These are phyloP conservation scores for Habropoda laboriosa DNA, from an alignment of 1,140 invertebrate species.

Conservation along the genomic window DNA sequence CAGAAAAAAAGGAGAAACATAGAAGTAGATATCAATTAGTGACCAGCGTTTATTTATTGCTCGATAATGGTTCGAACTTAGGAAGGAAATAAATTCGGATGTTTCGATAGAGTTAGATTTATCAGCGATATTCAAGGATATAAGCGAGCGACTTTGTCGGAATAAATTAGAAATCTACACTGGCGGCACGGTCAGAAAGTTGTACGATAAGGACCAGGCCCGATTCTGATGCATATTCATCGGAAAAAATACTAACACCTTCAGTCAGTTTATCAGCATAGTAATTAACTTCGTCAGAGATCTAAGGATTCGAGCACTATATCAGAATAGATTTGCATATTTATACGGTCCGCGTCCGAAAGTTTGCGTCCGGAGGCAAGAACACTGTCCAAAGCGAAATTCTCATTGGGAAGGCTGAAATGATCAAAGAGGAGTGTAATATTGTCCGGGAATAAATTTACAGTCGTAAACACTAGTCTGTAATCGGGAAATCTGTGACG, in stretches of 20 bases:
- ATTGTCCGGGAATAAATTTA: conserved; percentile 26
- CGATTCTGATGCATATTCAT: conserved; percentile 19
- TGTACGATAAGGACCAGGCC: conserved; percentile 10
- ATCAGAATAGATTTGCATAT: conserved; percentile 29
- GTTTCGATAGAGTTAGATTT: not conserved
- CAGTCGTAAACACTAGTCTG: not conserved
- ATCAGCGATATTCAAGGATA: not conserved
- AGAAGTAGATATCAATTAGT: conserved; percentile 20
- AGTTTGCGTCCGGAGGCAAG: conserved; percentile 26
- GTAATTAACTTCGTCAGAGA: conserved; percentile 38
- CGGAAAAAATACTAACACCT: conserved; percentile 26
- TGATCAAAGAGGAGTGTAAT: conserved; percentile 24
- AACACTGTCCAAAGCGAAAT: conserved; percentile 13
- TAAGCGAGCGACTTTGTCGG: not conserved
- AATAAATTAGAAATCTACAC: conserved; percentile 24
- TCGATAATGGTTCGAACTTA: not conserved
- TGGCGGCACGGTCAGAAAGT: not conserved
- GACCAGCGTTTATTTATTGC: not conserved
- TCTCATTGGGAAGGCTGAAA: not conserved
- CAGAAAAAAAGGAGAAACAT: conserved; percentile 31
- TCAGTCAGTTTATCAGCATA: conserved; percentile 30
- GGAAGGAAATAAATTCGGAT: no score
- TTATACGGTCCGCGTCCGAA: conserved; percentile 28
- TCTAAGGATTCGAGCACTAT: conserved; percentile 34
- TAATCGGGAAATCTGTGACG: not conserved